phyloP scores from a whole-genome alignment of 2,888 invertebrate genomes.

The Leptogaster cylindrica region DNA sequence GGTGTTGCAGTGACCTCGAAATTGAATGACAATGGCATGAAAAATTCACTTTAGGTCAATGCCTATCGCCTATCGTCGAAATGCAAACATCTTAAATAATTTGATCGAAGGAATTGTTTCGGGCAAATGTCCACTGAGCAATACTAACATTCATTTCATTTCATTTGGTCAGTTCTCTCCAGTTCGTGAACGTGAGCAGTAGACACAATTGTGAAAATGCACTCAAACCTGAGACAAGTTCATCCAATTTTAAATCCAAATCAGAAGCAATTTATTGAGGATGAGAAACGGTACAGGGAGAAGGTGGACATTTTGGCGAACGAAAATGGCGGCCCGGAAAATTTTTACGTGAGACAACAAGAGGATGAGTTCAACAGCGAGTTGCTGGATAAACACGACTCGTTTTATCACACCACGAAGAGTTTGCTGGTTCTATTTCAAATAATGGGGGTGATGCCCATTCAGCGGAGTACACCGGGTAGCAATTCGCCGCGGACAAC shows the following conservation, averaged over 20 bases:
- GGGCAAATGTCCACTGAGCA: neutral
- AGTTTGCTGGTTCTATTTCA: conserved; percentile 74
- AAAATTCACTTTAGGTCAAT: neutral
- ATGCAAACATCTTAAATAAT: too few species aligned
- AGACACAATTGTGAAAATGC: neutral
- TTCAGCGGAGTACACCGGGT: conserved; percentile 69
- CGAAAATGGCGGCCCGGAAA: conserved; percentile 50
- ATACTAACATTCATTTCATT: neutral
- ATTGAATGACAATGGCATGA: neutral
- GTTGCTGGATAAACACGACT: conserved; percentile 71
- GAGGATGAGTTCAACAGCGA: conserved; percentile 65
- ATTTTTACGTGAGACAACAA: conserved; percentile 57
- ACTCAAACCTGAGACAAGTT: conserved; percentile 48
- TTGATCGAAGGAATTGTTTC: too few species aligned
- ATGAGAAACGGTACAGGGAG: conserved; percentile 57
- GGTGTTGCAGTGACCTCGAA: neutral
- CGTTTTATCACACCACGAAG: conserved; percentile 74
- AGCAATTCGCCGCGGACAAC: conserved; percentile 65
- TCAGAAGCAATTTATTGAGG: conserved; percentile 60
- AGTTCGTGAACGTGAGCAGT: too few species aligned
- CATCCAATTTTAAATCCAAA: conserved; percentile 61
- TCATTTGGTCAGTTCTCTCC: too few species aligned
- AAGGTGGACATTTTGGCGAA: conserved; percentile 51
- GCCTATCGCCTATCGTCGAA: neutral
- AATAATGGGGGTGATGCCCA: conserved; percentile 79